A percentile compares a stretch with the other conserved stretches of the same genome.
phyloP scores from a whole-genome alignment of 2,888 invertebrate genomes.

The Cremastinae sp. region DNA sequence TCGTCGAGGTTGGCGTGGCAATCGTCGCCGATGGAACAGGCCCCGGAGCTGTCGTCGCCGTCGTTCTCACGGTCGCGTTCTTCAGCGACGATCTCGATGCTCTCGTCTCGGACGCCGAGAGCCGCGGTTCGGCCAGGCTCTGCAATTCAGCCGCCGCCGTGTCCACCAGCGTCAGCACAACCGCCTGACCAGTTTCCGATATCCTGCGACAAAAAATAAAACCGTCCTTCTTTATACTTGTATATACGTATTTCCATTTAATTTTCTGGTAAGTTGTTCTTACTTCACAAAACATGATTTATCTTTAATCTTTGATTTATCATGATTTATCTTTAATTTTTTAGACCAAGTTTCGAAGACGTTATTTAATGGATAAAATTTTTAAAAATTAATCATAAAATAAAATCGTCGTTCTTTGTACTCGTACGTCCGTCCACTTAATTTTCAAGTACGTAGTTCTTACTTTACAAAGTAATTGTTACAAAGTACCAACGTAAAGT shows the following conservation, averaged over 20 bases:
- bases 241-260: neutral
- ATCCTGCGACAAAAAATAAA: constrained; percentile 81
- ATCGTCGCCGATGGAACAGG: constrained; percentile 58
- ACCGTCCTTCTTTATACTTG: neutral
- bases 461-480: too few species aligned
- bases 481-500: too few species aligned
- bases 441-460: too few species aligned
- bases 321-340: too few species aligned
- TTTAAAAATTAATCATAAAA: too few species aligned
- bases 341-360: too few species aligned
- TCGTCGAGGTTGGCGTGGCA: constrained; percentile 41
- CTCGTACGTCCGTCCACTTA: too few species aligned
- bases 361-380: too few species aligned
- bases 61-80: constrained; percentile 72
- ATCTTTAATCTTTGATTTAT: too few species aligned
- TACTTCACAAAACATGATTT: too few species aligned
- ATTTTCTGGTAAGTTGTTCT: neutral
- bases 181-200: constrained; percentile 84
- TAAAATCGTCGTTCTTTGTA: too few species aligned
- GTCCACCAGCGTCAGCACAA: constrained; percentile 84
- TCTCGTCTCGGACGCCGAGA: constrained; percentile 80
- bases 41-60: constrained; percentile 53
- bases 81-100: constrained; percentile 73
- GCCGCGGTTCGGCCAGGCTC: constrained; percentile 81
- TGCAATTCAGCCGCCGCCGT: constrained; percentile 84